Percentiles rank a stretch among this genome's conserved stretches.
Evolutionary conservation across 2,888 invertebrate species (phyloP).

Genomic region (Agrilus mali): DNA sequence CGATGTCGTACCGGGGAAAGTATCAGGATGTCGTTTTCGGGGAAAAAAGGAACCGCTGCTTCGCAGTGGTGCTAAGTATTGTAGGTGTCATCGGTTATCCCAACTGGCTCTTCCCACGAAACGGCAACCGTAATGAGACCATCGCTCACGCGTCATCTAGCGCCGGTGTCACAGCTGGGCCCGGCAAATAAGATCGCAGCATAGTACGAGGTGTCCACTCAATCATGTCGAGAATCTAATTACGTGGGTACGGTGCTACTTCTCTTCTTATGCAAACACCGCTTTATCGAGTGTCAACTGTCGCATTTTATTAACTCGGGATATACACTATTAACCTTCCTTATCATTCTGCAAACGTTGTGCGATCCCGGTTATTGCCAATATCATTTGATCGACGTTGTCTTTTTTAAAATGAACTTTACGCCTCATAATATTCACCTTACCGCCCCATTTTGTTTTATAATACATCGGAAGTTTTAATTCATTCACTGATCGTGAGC

Average conservation of each 20-base stretch:
- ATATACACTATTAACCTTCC: slow-evolving; percentile 8
- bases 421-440: no score
- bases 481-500: no score
- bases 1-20: no score
- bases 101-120: slow-evolving; percentile 22
- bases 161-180: slow-evolving; percentile 18
- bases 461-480: no score
- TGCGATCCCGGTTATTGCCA: no score
- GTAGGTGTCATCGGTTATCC: slow-evolving; percentile 19
- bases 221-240: slow-evolving; percentile 23
- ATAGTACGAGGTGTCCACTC: slow-evolving; percentile 19
- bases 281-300: slow-evolving; percentile 20
- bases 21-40: no score
- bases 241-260: slow-evolving; percentile 11
- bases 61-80: slow-evolving; percentile 1
- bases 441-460: no score
- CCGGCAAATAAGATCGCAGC: slow-evolving; percentile 20
- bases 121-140: slow-evolving; percentile 19
- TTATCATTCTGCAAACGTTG: slow-evolving; percentile 9
- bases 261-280: slow-evolving; percentile 17
- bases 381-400: no score
- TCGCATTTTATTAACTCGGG: slow-evolving; percentile 11
- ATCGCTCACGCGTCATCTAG: slow-evolving; percentile 24
- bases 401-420: no score
- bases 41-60: no score